phyloP scores from a whole-genome alignment of 2,113 vertebrate genomes.

The Corythoichthys haematopterus region DNA sequence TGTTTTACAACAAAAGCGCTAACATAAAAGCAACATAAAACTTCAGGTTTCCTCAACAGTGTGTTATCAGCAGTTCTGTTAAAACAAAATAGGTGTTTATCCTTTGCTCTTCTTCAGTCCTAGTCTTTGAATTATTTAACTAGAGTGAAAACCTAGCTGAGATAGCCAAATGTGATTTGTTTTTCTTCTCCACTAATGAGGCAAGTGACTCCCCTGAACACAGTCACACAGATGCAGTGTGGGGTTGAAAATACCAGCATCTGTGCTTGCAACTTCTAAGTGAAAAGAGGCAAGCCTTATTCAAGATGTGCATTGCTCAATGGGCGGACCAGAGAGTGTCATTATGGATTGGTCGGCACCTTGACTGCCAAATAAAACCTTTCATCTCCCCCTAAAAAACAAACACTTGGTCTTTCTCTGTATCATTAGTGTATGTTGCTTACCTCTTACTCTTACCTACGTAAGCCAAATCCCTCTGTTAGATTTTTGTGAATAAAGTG shows the following conservation, averaged over 20 bases:
- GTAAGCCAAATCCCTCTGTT: conserved; percentile 5
- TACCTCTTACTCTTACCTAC: background rate
- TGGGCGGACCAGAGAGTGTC: conserved; percentile 42
- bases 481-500: conserved; percentile 9
- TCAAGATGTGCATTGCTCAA: conserved; percentile 37
- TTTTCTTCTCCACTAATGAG: conserved; percentile 9
- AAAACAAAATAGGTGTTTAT: conserved; percentile 62
- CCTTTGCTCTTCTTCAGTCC: conserved; percentile 25
- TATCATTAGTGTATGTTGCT: conserved; percentile 10
- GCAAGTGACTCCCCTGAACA: conserved; percentile 8
- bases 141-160: background rate
- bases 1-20: conserved; percentile 15
- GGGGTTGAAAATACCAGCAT: conserved; percentile 42
- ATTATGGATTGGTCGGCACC: conserved; percentile 28
- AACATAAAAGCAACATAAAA: conserved; percentile 20
- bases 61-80: conserved; percentile 54
- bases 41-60: background rate
- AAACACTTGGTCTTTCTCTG: background rate
- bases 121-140: conserved; percentile 20
- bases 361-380: conserved; percentile 19
- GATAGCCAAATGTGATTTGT: background rate
- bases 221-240: conserved; percentile 10
- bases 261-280: conserved; percentile 36
- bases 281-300: conserved; percentile 22
- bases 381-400: conserved; percentile 27